These are phyloP conservation scores for Hafferia zeledoni DNA, from an alignment of 2,797 vertebrate genomes.

Conservation along the genomic window DNA sequence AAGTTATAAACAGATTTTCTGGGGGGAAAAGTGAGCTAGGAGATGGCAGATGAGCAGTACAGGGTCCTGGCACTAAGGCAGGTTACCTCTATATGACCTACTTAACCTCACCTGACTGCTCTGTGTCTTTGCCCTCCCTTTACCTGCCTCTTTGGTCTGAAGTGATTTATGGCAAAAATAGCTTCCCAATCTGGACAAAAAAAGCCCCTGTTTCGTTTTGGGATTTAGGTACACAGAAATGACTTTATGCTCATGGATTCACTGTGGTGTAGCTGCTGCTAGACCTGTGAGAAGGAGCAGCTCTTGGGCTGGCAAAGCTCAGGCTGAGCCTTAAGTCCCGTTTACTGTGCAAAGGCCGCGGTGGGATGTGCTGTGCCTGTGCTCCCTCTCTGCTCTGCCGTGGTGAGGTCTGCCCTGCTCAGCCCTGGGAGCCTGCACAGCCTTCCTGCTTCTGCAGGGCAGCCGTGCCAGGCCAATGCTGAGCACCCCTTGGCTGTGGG, in stretches of 20 bases:
- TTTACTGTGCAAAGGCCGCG: fast-evolving
- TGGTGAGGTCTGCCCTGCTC: fast-evolving
- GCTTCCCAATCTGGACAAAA: background rate
- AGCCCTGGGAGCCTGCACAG: background rate
- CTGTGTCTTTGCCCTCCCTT: background rate
- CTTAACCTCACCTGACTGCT: background rate
- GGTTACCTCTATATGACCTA: background rate
- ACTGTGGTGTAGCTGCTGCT: fast-evolving
- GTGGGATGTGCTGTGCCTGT: fast-evolving
- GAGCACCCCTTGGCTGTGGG: background rate
- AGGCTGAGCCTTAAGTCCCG: background rate
- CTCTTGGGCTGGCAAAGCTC: background rate
- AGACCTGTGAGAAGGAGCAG: background rate
- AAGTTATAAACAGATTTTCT: background rate
- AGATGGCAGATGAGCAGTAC: background rate
- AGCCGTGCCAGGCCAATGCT: background rate
- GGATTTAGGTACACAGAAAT: background rate
- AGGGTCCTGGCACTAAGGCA: too few relatives aligned
- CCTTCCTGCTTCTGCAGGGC: background rate
- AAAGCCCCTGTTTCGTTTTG: background rate
- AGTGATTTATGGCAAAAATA: background rate
- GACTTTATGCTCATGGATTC: background rate
- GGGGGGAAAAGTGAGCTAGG: background rate
- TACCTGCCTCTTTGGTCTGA: background rate
- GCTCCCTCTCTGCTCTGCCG: background rate